Evolutionary conservation across 2,113 vertebrate genomes (phyloP).

Genomic region (Lepus europaeus): DNA sequence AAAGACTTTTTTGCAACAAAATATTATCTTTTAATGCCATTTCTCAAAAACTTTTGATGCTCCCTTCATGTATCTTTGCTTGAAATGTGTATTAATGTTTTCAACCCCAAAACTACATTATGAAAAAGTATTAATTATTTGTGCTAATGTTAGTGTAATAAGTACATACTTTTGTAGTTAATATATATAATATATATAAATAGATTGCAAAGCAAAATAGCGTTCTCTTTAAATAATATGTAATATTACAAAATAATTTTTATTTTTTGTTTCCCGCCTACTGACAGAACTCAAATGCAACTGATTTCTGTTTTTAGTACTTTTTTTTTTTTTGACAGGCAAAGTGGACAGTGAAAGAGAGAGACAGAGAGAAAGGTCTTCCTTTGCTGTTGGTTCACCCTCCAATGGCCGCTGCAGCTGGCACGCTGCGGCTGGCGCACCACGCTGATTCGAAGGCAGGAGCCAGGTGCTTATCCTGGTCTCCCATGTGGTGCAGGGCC

Average conservation of each 20-base stretch:
- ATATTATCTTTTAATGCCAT: no score
- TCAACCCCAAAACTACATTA: neutral
- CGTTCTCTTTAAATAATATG: slow-evolving; percentile 31
- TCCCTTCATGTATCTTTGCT: neutral
- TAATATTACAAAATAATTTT: slow-evolving; percentile 23
- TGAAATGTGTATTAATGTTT: neutral
- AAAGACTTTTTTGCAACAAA: no score
- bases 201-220: neutral
- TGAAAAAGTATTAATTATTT: neutral
- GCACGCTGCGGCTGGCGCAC: no score
- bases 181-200: neutral
- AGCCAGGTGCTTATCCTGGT: no score
- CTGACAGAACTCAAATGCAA: neutral
- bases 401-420: no score
- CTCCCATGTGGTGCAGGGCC: no score
- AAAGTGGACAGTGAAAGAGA: no score
- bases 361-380: no score
- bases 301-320: neutral
- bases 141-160: slow-evolving; percentile 1
- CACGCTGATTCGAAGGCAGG: no score
- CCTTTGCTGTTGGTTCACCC: no score
- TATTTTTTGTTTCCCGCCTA: neutral
- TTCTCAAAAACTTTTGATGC: no score
- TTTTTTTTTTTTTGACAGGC: neutral
- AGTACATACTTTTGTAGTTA: neutral